Evolutionary conservation across 2,888 invertebrate species (phyloP).

Genomic region (Anaspis maculata): DNA sequence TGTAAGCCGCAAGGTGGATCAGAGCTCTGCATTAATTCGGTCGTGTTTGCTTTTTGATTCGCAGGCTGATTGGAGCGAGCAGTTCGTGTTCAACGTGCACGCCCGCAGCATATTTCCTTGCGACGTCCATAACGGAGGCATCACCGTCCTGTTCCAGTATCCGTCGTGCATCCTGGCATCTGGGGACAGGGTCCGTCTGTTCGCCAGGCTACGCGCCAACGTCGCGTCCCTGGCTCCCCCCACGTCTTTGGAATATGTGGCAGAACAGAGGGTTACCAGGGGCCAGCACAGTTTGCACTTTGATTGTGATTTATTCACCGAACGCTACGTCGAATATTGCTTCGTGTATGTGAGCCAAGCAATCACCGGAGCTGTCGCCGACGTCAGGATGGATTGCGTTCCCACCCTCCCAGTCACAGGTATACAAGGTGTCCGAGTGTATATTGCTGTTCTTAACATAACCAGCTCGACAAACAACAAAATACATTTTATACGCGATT

Average conservation of each 20-base stretch:
- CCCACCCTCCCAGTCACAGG: conserved; percentile 75
- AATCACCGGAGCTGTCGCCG: conserved; percentile 75
- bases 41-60: not conserved
- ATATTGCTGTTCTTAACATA: too few species aligned
- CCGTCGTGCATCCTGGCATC: conserved; percentile 71
- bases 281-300: conserved; percentile 71
- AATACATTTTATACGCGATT: too few species aligned
- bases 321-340: conserved; percentile 77
- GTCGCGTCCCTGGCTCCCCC: conserved; percentile 61
- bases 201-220: conserved; percentile 63
- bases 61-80: conserved; percentile 76
- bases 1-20: too few species aligned
- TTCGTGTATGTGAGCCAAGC: conserved; percentile 83
- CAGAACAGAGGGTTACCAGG: conserved; percentile 55
- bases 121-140: conserved; percentile 60
- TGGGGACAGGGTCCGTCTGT: conserved; percentile 72
- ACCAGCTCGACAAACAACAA: too few species aligned
- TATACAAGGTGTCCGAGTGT: too few species aligned
- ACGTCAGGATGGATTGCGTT: conserved; percentile 76
- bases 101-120: conserved; percentile 78
- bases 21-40: too few species aligned
- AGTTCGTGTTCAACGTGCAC: conserved; percentile 78
- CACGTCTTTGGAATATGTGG: conserved; percentile 54
- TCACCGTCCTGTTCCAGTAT: conserved; percentile 75
- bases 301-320: conserved; percentile 75